Base-by-base conservation (phyloP, 2,888 invertebrate genomes). In the Acleris holmiana region DNA sequence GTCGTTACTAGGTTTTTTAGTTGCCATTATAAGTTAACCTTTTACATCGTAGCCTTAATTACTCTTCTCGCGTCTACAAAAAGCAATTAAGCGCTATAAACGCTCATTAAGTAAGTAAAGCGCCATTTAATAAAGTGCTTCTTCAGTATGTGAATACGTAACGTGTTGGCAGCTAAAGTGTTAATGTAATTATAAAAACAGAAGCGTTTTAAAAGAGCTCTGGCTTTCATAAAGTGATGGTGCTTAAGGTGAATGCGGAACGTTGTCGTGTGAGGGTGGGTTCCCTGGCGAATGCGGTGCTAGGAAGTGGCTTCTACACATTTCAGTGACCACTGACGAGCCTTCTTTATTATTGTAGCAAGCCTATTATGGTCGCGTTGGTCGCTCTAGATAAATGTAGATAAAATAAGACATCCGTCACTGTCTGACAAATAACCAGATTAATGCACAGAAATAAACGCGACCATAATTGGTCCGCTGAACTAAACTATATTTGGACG, bases 171-270 rank as follows among this genome's bases (percentile, higher is more conserved):
- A 55, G 64, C 53, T 54, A 59, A 64, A 59, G 65, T 65, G 65
- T 65, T 65, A 65, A 65, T 60, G 55, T 59, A 60, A 67, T 67
- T 55, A 61, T 66, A 56, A 67, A 63, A 50, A 58, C 50, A 59
- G 54, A 41, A 55, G 44, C 64, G 58, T 15, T 58, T 51, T 68
- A 69, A 65, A 68, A 74, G 73, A 73, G 72, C 69, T 80, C 78
- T 73, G 75, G 75, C 73, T 77, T 83, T 80, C 73, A 83, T 82
- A 84, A 78, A 78, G 77, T 75, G 77, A 82, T 78, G 80, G 78
- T 77, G 82, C 85, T 86, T 79, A 79, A 77, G 79, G 19, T 23
- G 80, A 79, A 81, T 74, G 76, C 76, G 72, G 71, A 76, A 76
- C 76, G 79, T 70, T 75, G 69, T 73, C 74, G 76, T 76, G 75